Evolutionary conservation across 2,113 vertebrate genomes (phyloP).

Genomic region (Pheucticus melanocephalus): DNA sequence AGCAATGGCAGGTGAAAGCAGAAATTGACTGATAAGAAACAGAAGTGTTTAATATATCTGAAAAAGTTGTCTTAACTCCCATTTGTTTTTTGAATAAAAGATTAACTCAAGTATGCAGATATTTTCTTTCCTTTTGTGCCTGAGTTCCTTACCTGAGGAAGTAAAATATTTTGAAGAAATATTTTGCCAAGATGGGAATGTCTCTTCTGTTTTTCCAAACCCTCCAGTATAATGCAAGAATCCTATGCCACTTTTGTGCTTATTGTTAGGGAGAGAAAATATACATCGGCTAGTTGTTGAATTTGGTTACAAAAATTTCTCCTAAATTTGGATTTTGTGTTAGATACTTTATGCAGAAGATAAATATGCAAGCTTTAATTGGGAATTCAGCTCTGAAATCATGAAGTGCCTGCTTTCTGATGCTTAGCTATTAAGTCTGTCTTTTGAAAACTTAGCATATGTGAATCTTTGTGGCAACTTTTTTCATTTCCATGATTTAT

Average conservation of each 20-base stretch:
- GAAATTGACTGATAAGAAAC: neutral
- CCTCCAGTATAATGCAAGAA: neutral
- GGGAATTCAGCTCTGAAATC: conserved; percentile 46
- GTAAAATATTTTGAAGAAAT: neutral
- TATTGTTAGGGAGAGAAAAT: conserved; percentile 50
- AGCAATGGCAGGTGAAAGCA: neutral
- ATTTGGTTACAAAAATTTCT: conserved; percentile 24
- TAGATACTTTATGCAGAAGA: conserved; percentile 50
- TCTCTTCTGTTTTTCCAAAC: neutral
- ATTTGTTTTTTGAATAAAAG: neutral
- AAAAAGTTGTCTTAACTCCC: neutral
- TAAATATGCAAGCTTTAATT: conserved; percentile 35
- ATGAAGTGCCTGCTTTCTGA: conserved; percentile 53
- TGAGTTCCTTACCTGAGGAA: neutral
- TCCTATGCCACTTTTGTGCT: conserved; percentile 13
- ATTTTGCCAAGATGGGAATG: neutral
- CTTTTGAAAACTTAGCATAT: conserved; percentile 32
- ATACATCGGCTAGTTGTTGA: neutral
- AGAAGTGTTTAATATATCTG: neutral
- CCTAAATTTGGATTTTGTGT: conserved; percentile 61
- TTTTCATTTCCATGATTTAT: neutral
- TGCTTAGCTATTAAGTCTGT: conserved; percentile 48
- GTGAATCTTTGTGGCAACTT: neutral
- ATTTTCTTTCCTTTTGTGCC: neutral
- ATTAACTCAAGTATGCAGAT: neutral